phyloP scores from a whole-genome alignment of 2,797 vertebrate genomes.

The Harpagifer antarcticus region DNA sequence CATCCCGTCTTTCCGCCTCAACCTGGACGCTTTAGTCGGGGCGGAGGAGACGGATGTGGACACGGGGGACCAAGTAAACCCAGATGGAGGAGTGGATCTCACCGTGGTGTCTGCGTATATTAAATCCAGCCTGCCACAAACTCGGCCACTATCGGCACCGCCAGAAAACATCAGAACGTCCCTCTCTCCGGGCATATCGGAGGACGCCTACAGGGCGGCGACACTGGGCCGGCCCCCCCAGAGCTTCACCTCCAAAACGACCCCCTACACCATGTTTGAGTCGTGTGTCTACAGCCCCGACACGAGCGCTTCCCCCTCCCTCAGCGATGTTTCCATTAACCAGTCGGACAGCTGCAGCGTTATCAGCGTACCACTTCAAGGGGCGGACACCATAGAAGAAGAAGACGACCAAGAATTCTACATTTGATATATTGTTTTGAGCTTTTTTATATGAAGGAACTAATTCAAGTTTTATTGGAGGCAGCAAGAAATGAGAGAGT shows the following conservation, averaged over 20 bases:
- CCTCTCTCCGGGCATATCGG: conserved; percentile 63
- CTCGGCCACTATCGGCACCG: conserved; percentile 76
- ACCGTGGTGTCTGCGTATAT: conserved; percentile 91
- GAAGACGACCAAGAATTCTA: conserved; percentile 91
- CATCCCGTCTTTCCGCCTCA: conserved; percentile 81
- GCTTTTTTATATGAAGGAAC: no score
- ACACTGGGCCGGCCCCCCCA: conserved; percentile 53
- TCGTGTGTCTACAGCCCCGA: conserved; percentile 25
- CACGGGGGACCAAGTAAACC: conserved; percentile 87
- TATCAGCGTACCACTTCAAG: conserved; percentile 25
- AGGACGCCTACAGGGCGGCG: conserved; percentile 37
- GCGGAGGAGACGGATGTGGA: conserved; percentile 95
- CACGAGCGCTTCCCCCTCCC: conserved; percentile 46
- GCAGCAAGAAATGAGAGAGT: no score
- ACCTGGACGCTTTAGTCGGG: conserved; percentile 88
- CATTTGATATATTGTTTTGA: conserved; percentile 79
- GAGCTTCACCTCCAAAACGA: conserved; percentile 51
- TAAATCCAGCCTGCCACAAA: conserved; percentile 60
- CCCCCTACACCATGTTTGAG: conserved; percentile 31
- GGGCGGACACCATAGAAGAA: conserved; percentile 61
- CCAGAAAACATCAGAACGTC: conserved; percentile 57
- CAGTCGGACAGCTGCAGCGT: conserved; percentile 68
- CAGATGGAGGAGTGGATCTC: conserved; percentile 86
- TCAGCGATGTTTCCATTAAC: conserved; percentile 66
- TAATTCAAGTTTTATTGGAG: no score